A percentile compares a stretch with the other conserved stretches of the same genome.
These are phyloP conservation scores for Thalpophila matura DNA, from an alignment of 2,888 invertebrate genomes.

Conservation along the genomic window DNA sequence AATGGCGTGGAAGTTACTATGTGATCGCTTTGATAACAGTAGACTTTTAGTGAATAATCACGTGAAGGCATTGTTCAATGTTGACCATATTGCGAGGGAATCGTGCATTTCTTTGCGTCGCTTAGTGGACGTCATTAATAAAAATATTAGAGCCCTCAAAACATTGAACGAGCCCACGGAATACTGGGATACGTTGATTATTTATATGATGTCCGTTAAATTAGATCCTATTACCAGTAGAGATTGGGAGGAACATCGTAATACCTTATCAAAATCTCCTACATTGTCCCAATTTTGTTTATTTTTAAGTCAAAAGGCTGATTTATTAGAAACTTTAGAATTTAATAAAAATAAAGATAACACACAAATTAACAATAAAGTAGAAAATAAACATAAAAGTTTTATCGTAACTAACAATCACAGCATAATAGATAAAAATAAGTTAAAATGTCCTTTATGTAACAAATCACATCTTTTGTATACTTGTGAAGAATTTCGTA, in stretches of 20 bases:
- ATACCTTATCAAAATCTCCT: neutral
- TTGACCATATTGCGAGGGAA: neutral
- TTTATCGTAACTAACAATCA: neutral
- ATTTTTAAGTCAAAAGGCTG: too few relatives aligned
- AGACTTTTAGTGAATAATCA: neutral
- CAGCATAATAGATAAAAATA: neutral
- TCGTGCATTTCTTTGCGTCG: neutral
- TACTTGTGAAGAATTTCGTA: neutral
- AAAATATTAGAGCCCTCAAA: neutral
- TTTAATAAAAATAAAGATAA: neutral
- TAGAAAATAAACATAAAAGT: too few relatives aligned
- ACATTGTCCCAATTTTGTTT: too few relatives aligned
- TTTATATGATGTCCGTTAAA: neutral
- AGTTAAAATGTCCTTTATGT: neutral
- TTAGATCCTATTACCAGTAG: neutral
- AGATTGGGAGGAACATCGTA: neutral
- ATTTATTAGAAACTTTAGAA: too few relatives aligned
- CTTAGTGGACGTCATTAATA: neutral
- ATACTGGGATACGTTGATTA: neutral
- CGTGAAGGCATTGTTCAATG: neutral
- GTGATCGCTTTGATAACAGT: too few relatives aligned
- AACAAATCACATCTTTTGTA: neutral
- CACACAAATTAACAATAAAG: neutral
- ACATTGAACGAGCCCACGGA: neutral
- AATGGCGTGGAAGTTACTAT: too few relatives aligned